These are phyloP conservation scores for Pegea sp. DNA, from an alignment of 23 tunicate species.

Conservation along the genomic window DNA sequence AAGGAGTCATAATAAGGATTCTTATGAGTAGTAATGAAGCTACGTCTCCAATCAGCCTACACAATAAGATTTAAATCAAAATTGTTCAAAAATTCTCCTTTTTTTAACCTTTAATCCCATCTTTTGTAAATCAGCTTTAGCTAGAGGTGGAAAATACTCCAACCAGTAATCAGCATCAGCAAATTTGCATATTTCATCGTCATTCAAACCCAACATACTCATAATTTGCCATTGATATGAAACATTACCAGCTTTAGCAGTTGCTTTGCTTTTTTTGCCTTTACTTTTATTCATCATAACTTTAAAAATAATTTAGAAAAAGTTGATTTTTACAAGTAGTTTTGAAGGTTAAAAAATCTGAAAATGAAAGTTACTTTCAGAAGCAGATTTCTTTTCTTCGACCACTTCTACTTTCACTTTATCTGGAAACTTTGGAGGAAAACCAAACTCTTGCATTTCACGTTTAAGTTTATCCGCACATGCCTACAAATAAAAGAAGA, in stretches of 20 bases:
- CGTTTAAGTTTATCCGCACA: constrained; percentile 94
- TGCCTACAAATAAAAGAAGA: too few species aligned
- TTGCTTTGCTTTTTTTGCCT: constrained; percentile 91
- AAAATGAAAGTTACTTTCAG: constrained; percentile 1
- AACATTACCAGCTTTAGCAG: constrained; percentile 61
- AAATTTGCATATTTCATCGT: constrained; percentile 62
- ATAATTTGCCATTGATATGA: constrained; percentile 96
- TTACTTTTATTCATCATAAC: constrained; percentile 81
- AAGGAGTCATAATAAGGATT: constrained; percentile 94
- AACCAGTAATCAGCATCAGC: constrained; percentile 79
- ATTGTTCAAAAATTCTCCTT: neutral
- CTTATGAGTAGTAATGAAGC: constrained; percentile 85
- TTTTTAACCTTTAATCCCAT: constrained; percentile 65
- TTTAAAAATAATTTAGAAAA: neutral
- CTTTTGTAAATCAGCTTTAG: constrained; percentile 34
- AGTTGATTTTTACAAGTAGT: neutral
- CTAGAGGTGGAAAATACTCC: constrained; percentile 73
- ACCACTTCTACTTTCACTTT: constrained; percentile 8
- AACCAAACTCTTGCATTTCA: constrained; percentile 86
- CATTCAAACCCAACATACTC: constrained; percentile 59
- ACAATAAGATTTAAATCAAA: neutral
- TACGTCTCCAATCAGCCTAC: constrained; percentile 81
- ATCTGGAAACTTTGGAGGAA: constrained; percentile 81
- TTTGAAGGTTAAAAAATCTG: neutral
- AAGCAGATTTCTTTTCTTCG: constrained; percentile 15